Evolutionary conservation across 2,113 vertebrate species (phyloP).

Genomic region (Hippocampus zosterae): DNA sequence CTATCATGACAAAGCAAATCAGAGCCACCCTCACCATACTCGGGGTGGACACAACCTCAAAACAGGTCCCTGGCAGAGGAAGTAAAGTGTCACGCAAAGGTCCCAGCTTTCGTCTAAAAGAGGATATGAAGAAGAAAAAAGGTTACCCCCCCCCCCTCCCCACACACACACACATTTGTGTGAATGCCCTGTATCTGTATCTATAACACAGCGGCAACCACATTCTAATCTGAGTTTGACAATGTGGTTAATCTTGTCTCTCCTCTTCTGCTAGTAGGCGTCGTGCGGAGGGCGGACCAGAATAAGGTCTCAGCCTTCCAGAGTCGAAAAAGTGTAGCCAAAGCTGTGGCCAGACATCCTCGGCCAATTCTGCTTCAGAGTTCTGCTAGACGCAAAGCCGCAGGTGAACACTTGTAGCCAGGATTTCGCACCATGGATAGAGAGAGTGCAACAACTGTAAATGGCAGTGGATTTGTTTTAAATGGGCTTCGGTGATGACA

Average conservation of each 20-base stretch:
- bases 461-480: neutral
- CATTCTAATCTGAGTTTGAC: conserved; percentile 1
- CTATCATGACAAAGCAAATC: conserved; percentile 88
- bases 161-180: no score
- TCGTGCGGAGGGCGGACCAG: conserved; percentile 92
- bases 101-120: conserved; percentile 82
- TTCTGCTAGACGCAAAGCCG: conserved; percentile 92
- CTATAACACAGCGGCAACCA: neutral
- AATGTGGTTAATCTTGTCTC: conserved; percentile 56
- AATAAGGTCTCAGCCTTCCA: conserved; percentile 92
- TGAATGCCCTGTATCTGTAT: neutral
- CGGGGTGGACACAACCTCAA: conserved; percentile 83
- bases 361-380: conserved; percentile 88
- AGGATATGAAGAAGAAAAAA: conserved; percentile 96
- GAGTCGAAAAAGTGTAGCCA: conserved; percentile 90
- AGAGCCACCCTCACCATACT: conserved; percentile 75
- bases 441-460: conserved; percentile 40
- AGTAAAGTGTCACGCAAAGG: conserved; percentile 86
- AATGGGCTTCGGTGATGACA: neutral
- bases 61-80: conserved; percentile 84
- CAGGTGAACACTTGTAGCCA: conserved; percentile 83
- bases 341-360: conserved; percentile 89
- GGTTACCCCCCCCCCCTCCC: conserved; percentile 71
- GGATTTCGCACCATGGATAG: conserved; percentile 53
- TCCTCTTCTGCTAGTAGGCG: conserved; percentile 78